Evolutionary conservation across 2,888 invertebrate species (phyloP).

Genomic region (Imbricaverruca yamaguchii): DNA sequence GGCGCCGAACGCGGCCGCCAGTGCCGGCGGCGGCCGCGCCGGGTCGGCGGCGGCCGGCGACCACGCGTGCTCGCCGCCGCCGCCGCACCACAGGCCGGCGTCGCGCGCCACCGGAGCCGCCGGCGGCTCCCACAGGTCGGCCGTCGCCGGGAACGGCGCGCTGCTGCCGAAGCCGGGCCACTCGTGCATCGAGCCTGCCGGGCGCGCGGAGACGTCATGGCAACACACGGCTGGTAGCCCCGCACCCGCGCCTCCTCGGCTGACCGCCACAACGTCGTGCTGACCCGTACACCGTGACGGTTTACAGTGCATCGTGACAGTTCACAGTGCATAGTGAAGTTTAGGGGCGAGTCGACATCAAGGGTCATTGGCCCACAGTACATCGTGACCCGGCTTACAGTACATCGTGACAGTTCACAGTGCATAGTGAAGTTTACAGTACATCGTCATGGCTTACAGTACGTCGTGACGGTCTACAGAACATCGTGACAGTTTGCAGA

Average conservation of each 20-base stretch:
- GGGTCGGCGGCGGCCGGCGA: neutral
- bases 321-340: too few species aligned
- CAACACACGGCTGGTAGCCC: neutral
- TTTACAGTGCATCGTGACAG: too few species aligned
- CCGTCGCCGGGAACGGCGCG: neutral
- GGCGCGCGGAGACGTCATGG: neutral
- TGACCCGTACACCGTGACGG: too few species aligned
- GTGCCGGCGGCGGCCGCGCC: neutral
- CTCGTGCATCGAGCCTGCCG: neutral
- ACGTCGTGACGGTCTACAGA: too few species aligned
- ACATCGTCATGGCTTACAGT: too few species aligned
- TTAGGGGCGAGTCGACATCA: too few species aligned
- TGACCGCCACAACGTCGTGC: neutral
- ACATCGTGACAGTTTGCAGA: too few species aligned
- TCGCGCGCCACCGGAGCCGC: neutral
- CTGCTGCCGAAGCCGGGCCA: slow-evolving; percentile 12
- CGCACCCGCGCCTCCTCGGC: neutral
- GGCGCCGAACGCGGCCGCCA: neutral
- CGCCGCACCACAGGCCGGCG: neutral
- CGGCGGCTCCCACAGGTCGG: neutral
- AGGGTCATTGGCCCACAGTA: too few species aligned
- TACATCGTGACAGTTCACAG: too few species aligned
- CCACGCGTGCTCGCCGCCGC: neutral
- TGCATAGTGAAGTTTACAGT: too few species aligned
- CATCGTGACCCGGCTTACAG: too few species aligned